phyloP scores from a whole-genome alignment of 2,797 vertebrate species.

The Lerista edwardsae region DNA sequence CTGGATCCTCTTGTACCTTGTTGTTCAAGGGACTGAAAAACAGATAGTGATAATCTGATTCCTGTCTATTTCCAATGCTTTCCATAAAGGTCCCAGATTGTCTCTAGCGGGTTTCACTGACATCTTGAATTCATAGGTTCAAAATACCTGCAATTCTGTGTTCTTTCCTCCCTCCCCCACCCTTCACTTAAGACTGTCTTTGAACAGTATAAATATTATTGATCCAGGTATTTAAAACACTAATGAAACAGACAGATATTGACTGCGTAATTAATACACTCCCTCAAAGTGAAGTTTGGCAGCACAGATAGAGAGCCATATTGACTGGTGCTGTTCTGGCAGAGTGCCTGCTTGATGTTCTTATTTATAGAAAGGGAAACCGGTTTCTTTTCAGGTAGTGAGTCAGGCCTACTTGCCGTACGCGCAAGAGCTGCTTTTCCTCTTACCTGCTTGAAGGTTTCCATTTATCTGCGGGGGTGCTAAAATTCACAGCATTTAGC shows the following conservation, averaged over 20 bases:
- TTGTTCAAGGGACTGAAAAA: constrained; percentile 70
- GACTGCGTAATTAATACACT: constrained; percentile 84
- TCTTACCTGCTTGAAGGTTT: constrained; percentile 62
- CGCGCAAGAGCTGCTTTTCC: constrained; percentile 64
- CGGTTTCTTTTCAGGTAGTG: constrained; percentile 67
- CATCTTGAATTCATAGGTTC: constrained; percentile 74
- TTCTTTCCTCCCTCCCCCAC: neutral
- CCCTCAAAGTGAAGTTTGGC: constrained; percentile 81
- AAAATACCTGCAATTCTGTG: constrained; percentile 52
- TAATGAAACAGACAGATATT: constrained; percentile 82
- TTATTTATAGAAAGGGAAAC: constrained; percentile 74
- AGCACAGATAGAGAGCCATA: constrained; percentile 71
- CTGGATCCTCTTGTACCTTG: constrained; percentile 75
- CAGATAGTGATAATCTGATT: constrained; percentile 74
- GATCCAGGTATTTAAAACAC: constrained; percentile 82
- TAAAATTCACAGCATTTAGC: neutral
- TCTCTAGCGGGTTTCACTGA: constrained; percentile 66
- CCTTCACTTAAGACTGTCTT: constrained; percentile 67
- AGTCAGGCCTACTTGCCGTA: constrained; percentile 69
- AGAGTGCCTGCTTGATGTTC: constrained; percentile 61
- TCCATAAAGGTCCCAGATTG: constrained; percentile 71
- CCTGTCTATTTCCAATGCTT: constrained; percentile 76
- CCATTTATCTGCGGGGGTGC: constrained; percentile 47
- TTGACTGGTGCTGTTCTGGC: constrained; percentile 74
- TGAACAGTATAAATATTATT: constrained; percentile 80